These are phyloP conservation scores for Chrysocyon brachyurus DNA, from an alignment of 2,797 vertebrate species.

Conservation along the genomic window DNA sequence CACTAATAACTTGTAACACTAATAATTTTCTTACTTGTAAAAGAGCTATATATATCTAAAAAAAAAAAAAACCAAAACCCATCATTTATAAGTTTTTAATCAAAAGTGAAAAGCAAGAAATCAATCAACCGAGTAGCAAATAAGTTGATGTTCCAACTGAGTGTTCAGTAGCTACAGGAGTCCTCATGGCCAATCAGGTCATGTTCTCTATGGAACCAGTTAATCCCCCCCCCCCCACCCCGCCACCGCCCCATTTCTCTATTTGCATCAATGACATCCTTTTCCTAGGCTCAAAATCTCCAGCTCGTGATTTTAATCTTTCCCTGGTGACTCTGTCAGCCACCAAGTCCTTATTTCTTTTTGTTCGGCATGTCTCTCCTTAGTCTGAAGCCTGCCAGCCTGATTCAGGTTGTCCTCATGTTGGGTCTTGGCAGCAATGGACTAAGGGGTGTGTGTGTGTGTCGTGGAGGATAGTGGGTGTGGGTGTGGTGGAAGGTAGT, in stretches of 20 bases:
- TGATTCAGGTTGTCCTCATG: neutral
- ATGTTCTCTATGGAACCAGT: neutral
- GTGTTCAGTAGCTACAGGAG: neutral
- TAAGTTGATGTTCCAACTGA: neutral
- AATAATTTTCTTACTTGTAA: neutral
- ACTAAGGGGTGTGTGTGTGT: neutral
- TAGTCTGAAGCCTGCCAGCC: neutral
- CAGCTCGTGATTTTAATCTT: neutral
- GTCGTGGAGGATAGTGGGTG: neutral
- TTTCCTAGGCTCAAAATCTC: neutral
- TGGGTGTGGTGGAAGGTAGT: fast-evolving
- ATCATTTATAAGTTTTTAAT: neutral
- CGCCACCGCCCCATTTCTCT: neutral
- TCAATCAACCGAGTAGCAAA: neutral
- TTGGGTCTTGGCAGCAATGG: neutral
- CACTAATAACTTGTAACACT: neutral
- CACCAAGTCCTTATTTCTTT: neutral
- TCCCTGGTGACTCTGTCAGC: neutral
- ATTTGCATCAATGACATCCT: neutral
- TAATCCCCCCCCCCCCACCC: fast-evolving
- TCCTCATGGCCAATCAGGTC: neutral
- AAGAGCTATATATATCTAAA: neutral
- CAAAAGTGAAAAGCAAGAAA: neutral
- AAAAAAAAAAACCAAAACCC: no score
- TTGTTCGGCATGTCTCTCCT: neutral